A percentile compares a stretch with the other conserved stretches of the same genome.
phyloP scores from a whole-genome alignment of 2,113 vertebrate genomes.

The Octodon degus region DNA sequence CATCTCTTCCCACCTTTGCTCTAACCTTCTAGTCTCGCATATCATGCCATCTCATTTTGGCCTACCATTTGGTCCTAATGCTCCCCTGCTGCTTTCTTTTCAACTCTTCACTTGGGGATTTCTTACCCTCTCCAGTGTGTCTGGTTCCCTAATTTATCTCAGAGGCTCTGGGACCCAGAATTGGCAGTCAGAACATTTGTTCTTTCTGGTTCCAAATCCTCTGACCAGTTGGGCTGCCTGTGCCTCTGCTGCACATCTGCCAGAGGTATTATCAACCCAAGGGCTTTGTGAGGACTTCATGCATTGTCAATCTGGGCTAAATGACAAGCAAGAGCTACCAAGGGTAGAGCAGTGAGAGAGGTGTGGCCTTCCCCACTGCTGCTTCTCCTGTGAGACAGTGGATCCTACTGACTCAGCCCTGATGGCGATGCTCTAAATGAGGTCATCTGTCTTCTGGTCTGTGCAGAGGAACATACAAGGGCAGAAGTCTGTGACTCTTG shows the following conservation, averaged over 20 bases:
- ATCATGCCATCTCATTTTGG: background rate
- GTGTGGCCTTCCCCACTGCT: background rate
- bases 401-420: background rate
- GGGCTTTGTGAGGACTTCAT: background rate
- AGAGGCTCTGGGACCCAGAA: background rate
- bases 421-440: too few species aligned
- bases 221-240: rapidly evolving
- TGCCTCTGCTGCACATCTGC: background rate
- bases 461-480: background rate
- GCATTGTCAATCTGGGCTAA: background rate
- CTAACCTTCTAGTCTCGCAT: background rate
- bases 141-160: background rate
- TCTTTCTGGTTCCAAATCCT: background rate
- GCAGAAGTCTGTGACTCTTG: background rate
- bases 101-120: background rate
- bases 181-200: background rate
- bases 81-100: background rate
- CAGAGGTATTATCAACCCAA: background rate
- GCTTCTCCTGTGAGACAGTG: background rate
- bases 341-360: background rate
- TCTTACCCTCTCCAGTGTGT: background rate
- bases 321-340: background rate
- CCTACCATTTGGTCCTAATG: background rate
- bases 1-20: background rate
- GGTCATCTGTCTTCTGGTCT: background rate